These are phyloP conservation scores for Vombatus ursinus DNA, from an alignment of 2,113 vertebrate species.

Conservation along the genomic window DNA sequence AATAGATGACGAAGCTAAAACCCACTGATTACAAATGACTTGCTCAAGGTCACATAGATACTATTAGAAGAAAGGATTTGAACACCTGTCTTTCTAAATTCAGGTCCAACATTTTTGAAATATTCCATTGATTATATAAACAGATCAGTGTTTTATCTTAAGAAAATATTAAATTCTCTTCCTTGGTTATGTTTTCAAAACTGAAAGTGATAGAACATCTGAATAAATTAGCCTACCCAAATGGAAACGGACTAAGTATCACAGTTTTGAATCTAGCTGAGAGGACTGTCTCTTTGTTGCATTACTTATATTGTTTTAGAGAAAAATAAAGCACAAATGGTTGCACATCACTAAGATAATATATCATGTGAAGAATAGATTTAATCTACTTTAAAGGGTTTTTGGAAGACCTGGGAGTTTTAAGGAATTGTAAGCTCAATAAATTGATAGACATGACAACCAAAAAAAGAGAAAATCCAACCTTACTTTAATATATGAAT, in stretches of 20 bases:
- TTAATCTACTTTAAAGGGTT: not conserved
- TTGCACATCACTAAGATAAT: not conserved
- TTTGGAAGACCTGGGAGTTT: not conserved
- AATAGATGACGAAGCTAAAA: not conserved
- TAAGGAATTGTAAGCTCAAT: not conserved
- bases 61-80: not conserved
- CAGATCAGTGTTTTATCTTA: constrained; percentile 1
- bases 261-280: not conserved
- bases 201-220: not conserved
- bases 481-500: not conserved
- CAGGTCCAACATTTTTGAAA: not conserved
- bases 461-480: not conserved
- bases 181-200: constrained; percentile 3
- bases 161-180: not conserved
- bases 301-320: not conserved
- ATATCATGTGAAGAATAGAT: not conserved
- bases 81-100: not conserved
- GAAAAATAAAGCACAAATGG: not conserved
- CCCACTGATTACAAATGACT: not conserved
- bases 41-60: not conserved
- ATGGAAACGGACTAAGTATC: not conserved
- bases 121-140: not conserved
- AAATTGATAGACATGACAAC: not conserved
- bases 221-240: constrained; percentile 5
- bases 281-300: not conserved